phyloP scores from a whole-genome alignment of 1,140 invertebrate genomes.

The Venturia canescens region DNA sequence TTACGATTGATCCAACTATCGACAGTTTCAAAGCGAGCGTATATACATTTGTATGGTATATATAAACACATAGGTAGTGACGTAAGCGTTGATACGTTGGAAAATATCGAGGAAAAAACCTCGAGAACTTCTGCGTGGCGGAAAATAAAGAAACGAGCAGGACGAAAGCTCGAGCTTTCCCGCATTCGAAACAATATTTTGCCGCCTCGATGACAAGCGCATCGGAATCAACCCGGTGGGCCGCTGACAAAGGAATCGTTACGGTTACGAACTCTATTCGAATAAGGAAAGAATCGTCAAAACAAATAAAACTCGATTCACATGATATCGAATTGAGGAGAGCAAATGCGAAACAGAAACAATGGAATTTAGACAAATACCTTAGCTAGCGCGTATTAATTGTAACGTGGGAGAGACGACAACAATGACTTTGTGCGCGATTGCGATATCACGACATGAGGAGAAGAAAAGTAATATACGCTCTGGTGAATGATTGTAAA shows the following conservation, averaged over 20 bases:
- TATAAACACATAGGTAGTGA: conserved; percentile 17
- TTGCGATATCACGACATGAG: conserved; percentile 18
- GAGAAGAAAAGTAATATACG: conserved; percentile 8
- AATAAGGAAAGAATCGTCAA: no score
- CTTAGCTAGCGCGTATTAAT: conserved; percentile 50
- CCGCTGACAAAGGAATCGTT: conserved; percentile 3
- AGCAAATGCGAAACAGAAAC: conserved; percentile 38
- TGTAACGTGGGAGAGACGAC: conserved; percentile 37
- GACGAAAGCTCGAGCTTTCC: not conserved
- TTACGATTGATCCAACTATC: conserved; percentile 36
- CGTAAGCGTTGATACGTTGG: conserved; percentile 23
- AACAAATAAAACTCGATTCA: not conserved
- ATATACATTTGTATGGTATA: not conserved
- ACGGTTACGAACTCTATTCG: not conserved
- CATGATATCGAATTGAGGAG: conserved; percentile 30
- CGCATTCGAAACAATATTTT: not conserved
- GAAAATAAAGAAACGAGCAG: not conserved
- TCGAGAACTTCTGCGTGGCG: not conserved
- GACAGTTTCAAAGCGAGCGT: conserved; percentile 5
- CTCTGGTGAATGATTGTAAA: conserved; percentile 20
- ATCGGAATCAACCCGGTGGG: not conserved
- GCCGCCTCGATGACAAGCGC: not conserved
- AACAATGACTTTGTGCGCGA: conserved; percentile 33
- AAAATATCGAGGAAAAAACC: not conserved
- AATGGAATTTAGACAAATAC: conserved; percentile 48